Base-by-base conservation (phyloP, 2,888 invertebrate genomes). In the Anaspis maculata region DNA sequence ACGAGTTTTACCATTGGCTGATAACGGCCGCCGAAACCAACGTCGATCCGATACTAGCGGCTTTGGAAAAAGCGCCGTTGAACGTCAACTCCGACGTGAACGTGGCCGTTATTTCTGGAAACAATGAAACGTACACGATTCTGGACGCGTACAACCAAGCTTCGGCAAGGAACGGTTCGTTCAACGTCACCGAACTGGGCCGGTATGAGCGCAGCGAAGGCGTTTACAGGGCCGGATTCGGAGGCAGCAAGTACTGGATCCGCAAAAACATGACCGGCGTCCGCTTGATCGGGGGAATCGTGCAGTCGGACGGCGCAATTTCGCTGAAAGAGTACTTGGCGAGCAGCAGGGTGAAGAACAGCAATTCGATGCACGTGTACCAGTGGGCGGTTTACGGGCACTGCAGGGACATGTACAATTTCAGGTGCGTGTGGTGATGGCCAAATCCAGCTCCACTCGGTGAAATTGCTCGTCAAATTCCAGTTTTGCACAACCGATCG, bases 291-390 rank as follows among this genome's bases (percentile, higher is more conserved):
- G 68, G 39, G n/a, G 42, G 38, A 19, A 32, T 39, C 12, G 39
- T 39, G 13, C 12, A 30, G 3, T 32, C 40, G 2, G 31, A 39
- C 13, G 6, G 10, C 7, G 7, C 3, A 2, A 27, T 33, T 9
- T 14, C 22, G 1, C 62, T 76, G 41, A 62, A 70, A 37, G 58
- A 72, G 30, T 79, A 76, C 48, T 57, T 76, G 25, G 66, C 63
- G 11, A 64, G 65, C 26, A 69, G n/a, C n/a, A n/a, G n/a, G n/a
- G n/a, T n/a, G n/a, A n/a, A n/a, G n/a, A n/a, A n/a, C n/a, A n/a
- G n/a, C n/a, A 79, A 81, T 59, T 72, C 76, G 1, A 68, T 79
- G 66, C 72, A 77, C 56, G 73, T 77, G 46, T 71, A 76, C 49
- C 79, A 79, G 57, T 77, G 70, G 54, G 74, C 69, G 37, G 66